Evolutionary conservation across 2,113 vertebrate genomes (phyloP), one percentile per base, ranked within the genome.

Genomic region (Poicephalus gulielmi): DNA sequence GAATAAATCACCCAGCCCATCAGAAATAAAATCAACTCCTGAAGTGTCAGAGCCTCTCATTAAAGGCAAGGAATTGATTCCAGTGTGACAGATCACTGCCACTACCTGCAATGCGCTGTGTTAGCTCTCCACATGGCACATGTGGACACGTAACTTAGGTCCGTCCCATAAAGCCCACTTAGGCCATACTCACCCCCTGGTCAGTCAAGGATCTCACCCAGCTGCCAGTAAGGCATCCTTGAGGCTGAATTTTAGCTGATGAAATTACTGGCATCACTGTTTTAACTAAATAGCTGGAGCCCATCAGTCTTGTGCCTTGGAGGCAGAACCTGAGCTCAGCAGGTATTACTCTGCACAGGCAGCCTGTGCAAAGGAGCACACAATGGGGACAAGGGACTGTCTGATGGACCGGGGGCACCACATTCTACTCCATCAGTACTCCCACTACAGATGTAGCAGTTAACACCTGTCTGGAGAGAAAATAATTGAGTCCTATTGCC

Each of bases 341-440:
- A 31, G 60, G 3, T 6, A 10, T 11, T 13, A 2, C 35, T 24
- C 19, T n/a, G 55, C 33, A 23, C 78, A 44, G 35, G 41, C 37
- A 33, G 47, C 16, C 17, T 5, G 9, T 8, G 37, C 25, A 10
- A 13, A 43, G 52, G 33, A 44, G 13, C 69, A 35, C 46, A 22
- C 11, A 9, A 9, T 7, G 0, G 0, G 68, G 44, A 57, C 37
- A 9, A 11, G 0, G 3, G 44, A 6, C 16, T 13, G 31, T 41
- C 41, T 2, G 0, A 16, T 7, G 46, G 64, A n/a, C 35, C 15
- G 6, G 16, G 11, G 33, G 49, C 25, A n/a, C 63, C 69, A 13
- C 7, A 13, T 27, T n/a, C 60, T 20, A 44, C 43, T 64, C 53
- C n/a, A 13, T 4, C 74, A 22, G 10, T 23, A 17, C 33, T 57